A percentile compares a stretch with the other conserved stretches of the same genome.
Evolutionary conservation across 2,797 vertebrate genomes (phyloP).

Genomic region (Spondyliosoma cantharus): DNA sequence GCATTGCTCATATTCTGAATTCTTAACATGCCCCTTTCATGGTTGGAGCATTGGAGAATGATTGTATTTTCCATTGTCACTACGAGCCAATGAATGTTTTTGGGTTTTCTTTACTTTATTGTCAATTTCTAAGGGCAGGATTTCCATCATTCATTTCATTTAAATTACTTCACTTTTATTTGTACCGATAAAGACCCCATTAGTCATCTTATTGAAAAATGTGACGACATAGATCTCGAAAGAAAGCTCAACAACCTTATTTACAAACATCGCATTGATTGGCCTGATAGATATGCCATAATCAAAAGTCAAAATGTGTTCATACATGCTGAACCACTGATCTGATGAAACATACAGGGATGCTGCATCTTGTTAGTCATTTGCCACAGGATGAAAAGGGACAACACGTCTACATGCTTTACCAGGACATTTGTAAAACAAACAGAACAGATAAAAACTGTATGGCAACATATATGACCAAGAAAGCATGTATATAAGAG

Average conservation of each 20-base stretch:
- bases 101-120: slow-evolving; percentile 18
- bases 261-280: not conserved
- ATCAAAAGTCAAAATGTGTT: not conserved
- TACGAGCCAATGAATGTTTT: slow-evolving; percentile 30
- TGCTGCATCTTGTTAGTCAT: slow-evolving; percentile 2
- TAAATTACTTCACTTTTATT: not conserved
- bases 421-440: not conserved
- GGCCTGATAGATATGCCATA: not conserved
- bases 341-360: not conserved
- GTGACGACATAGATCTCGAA: not conserved
- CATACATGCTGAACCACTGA: not conserved
- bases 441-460: slow-evolving; percentile 16
- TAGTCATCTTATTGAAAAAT: not conserved
- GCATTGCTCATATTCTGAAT: slow-evolving; percentile 61
- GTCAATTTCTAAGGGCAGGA: not conserved
- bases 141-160: not conserved
- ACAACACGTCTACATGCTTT: slow-evolving; percentile 9
- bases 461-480: slow-evolving; percentile 11
- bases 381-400: not conserved
- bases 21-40: slow-evolving; percentile 61
- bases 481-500: slow-evolving; percentile 11
- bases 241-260: not conserved
- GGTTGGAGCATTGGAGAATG: slow-evolving; percentile 32
- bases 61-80: slow-evolving; percentile 55
- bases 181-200: not conserved